Percentiles rank a stretch among this genome's conserved stretches.
Conservation (phyloP, 2,113 vertebrate genomes). For the Clarias gariepinus region DNA sequence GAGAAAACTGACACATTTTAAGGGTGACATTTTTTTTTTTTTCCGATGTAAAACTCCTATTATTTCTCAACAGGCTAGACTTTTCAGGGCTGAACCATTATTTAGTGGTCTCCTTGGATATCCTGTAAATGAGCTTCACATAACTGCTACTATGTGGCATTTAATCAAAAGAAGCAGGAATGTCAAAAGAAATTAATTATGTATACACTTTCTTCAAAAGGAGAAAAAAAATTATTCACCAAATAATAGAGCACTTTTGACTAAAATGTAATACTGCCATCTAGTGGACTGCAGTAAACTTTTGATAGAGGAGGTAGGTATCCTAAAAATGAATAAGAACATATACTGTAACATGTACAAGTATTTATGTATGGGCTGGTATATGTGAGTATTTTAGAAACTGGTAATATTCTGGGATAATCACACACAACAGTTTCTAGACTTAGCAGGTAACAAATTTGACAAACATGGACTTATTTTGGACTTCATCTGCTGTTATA, state of each 20-base stretch:
- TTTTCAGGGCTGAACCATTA: neutral
- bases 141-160: neutral
- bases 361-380: too few species aligned
- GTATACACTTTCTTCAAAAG: neutral
- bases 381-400: too few species aligned
- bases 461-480: too few species aligned
- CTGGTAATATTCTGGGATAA: too few species aligned
- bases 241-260: neutral
- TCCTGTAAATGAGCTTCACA: neutral
- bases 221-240: neutral
- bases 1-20: neutral
- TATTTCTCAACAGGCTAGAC: neutral
- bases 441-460: too few species aligned
- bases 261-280: constrained; percentile 25
- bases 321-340: neutral
- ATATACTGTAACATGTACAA: too few species aligned
- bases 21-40: neutral
- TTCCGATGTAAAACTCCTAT: neutral
- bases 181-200: neutral
- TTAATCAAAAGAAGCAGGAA: neutral
- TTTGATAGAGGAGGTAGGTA: neutral
- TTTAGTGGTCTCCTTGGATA: neutral
- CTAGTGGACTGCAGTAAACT: constrained; percentile 14
- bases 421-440: too few species aligned
- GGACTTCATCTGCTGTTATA: too few species aligned